Percentiles rank a stretch among this genome's conserved stretches.
Conservation (phyloP, 2,888 invertebrate genomes). For the Synanthedon myopaeformis region DNA sequence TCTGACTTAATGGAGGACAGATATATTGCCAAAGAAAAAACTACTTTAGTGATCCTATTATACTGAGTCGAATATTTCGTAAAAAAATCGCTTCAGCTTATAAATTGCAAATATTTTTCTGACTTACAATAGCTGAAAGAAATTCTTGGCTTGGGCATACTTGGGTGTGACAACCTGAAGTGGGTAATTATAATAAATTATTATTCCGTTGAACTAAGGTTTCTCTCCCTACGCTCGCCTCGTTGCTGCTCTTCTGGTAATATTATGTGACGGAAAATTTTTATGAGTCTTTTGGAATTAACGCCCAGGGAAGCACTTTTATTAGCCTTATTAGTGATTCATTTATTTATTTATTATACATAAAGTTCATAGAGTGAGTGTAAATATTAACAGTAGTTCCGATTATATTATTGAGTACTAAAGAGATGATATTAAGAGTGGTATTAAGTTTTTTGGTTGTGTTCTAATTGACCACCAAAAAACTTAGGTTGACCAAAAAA, state of each 20-base stretch:
- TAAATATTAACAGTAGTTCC: no score
- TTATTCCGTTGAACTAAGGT: slow-evolving; percentile 3
- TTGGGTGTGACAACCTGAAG: slow-evolving; percentile 6
- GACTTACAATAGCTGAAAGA: neutral
- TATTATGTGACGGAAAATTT: neutral
- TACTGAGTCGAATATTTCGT: no score
- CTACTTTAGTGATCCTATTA: no score
- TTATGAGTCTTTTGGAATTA: neutral
- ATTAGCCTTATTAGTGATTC: neutral
- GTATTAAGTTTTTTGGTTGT: no score
- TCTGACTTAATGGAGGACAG: no score
- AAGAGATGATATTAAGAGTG: no score
- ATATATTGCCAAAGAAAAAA: no score
- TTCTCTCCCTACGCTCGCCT: neutral
- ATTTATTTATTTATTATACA: neutral
- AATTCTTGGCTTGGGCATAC: slow-evolving; percentile 4
- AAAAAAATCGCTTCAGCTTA: neutral
- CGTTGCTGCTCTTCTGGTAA: slow-evolving; percentile 1
- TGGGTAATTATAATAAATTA: slow-evolving; percentile 11
- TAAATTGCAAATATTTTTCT: neutral
- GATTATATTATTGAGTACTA: no score
- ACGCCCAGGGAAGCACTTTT: neutral
- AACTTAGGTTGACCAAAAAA: no score
- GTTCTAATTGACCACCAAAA: no score
- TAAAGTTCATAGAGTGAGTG: neutral